A percentile compares a stretch with the other conserved stretches of the same genome.
Conservation (phyloP, 1,140 invertebrate species). For the Philopotamus ludificatus region DNA sequence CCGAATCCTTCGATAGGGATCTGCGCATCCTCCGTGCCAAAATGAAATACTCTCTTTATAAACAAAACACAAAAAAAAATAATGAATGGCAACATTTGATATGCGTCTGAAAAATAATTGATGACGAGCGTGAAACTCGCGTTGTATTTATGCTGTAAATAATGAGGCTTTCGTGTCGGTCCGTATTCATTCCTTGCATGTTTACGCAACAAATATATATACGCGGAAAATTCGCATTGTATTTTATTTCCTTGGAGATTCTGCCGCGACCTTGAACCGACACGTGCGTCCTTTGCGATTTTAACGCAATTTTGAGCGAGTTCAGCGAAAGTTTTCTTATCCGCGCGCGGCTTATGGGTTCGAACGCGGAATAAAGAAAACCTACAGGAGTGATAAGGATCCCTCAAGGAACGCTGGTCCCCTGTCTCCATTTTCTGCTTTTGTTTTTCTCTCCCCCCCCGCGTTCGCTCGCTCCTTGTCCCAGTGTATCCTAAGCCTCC, state of each 20-base stretch:
- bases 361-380: not conserved
- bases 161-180: not conserved
- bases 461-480: slow-evolving; percentile 1
- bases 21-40: not conserved
- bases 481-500: too few relatives aligned
- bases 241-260: not conserved
- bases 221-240: not conserved
- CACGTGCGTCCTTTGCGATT: not conserved
- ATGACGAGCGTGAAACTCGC: not conserved
- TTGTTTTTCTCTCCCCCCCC: slow-evolving; percentile 5
- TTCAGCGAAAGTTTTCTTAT: not conserved
- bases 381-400: not conserved
- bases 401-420: not conserved
- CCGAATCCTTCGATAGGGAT: not conserved
- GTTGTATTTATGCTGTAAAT: not conserved
- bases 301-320: not conserved
- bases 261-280: not conserved
- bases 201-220: not conserved
- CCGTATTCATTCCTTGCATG: not conserved
- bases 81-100: too few relatives aligned
- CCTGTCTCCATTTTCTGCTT: too few relatives aligned
- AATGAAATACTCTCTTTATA: not conserved
- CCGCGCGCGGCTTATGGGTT: not conserved
- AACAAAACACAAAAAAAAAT: too few relatives aligned
- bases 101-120: not conserved